Percentiles rank a stretch among this genome's conserved stretches.
These are phyloP conservation scores for Trematocara zebra DNA, from an alignment of 2,113 vertebrate genomes.

Conservation along the genomic window DNA sequence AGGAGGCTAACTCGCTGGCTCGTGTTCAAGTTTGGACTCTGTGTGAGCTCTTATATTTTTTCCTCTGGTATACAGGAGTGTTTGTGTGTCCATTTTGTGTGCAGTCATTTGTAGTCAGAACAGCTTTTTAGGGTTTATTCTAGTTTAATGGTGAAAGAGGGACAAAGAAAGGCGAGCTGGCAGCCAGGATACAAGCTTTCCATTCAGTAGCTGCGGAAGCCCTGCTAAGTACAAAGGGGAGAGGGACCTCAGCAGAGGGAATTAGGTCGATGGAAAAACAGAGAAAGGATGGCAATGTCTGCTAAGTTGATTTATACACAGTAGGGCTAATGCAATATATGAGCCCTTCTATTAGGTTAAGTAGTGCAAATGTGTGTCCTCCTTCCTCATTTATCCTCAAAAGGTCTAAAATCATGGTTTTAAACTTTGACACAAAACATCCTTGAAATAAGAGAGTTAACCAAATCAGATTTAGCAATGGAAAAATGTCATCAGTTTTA, in stretches of 20 bases:
- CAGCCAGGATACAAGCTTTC: conserved; percentile 29
- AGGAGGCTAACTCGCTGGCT: not conserved
- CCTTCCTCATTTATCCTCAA: not conserved
- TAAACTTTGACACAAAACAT: not conserved
- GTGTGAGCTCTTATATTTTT: not conserved
- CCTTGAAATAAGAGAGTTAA: not conserved
- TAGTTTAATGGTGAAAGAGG: conserved; percentile 9
- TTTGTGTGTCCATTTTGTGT: not conserved
- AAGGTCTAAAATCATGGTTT: not conserved
- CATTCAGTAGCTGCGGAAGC: conserved; percentile 32
- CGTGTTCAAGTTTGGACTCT: not conserved
- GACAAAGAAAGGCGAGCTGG: conserved; percentile 14
- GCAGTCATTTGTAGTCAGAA: conserved; percentile 26
- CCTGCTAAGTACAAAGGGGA: not conserved
- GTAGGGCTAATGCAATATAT: not conserved
- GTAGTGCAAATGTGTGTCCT: not conserved
- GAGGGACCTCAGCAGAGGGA: not conserved
- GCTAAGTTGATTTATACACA: not conserved
- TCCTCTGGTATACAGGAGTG: not conserved
- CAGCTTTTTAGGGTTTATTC: conserved; percentile 24
- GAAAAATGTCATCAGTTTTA: not conserved
- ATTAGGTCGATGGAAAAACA: not conserved
- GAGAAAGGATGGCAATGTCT: not conserved
- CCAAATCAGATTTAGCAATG: not conserved
- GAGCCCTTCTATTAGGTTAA: not conserved